These are phyloP conservation scores for Saiga tatarica DNA, from an alignment of 2,113 vertebrate genomes.

Conservation along the genomic window DNA sequence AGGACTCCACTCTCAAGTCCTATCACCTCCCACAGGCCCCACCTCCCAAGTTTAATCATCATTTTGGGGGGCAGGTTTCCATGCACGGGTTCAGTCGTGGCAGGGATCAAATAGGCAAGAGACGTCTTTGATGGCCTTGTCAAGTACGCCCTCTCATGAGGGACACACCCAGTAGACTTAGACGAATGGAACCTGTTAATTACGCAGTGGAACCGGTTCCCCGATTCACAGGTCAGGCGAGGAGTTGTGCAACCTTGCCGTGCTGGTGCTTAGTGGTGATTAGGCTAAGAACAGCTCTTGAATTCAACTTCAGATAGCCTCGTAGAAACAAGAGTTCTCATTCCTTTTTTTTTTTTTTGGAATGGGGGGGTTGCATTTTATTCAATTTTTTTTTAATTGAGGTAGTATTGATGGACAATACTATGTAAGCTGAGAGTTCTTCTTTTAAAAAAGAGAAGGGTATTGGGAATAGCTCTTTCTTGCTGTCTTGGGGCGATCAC, in stretches of 20 bases:
- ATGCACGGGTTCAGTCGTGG: rapidly evolving
- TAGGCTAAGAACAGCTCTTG: neutral
- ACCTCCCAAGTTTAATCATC: neutral
- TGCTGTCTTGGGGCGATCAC: neutral
- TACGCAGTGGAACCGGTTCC: neutral
- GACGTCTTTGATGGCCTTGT: neutral
- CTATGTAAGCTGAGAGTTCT: neutral
- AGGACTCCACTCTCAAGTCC: neutral
- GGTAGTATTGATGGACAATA: no score
- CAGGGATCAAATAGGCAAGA: neutral
- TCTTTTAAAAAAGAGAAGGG: neutral
- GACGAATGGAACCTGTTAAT: neutral
- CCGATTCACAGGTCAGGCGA: rapidly evolving
- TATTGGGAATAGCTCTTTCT: neutral
- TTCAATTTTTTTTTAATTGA: neutral
- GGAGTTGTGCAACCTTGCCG: rapidly evolving
- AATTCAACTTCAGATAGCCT: rapidly evolving
- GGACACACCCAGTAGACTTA: neutral
- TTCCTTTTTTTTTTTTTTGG: neutral
- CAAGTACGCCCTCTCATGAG: neutral
- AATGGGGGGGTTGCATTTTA: neutral
- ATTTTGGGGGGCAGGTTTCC: rapidly evolving
- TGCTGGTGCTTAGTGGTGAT: neutral
- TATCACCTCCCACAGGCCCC: rapidly evolving
- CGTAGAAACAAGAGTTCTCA: neutral